phyloP scores from a whole-genome alignment of 2,113 vertebrate genomes.

The Typhlomys cinereus region DNA sequence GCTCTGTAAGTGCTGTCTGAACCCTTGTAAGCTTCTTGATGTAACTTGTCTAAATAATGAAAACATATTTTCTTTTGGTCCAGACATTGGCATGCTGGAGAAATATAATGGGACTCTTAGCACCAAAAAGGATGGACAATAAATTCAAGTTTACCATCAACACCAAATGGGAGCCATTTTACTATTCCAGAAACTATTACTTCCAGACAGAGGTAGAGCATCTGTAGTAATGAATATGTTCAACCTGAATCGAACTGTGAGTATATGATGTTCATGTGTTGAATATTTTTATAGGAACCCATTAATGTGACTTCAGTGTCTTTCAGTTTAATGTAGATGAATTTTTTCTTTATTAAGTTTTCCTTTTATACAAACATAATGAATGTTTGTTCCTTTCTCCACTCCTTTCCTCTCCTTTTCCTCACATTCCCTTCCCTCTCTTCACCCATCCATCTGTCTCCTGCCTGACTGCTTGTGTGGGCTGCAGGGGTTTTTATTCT shows the following conservation, averaged over 20 bases:
- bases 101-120: neutral
- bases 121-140: neutral
- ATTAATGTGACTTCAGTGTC: neutral
- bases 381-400: no score
- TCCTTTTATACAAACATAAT: no score
- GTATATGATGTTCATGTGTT: neutral
- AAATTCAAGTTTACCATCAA: conserved; percentile 47
- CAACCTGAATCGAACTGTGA: conserved; percentile 28
- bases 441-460: neutral
- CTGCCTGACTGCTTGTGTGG: no score
- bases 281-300: conserved; percentile 5
- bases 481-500: no score
- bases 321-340: neutral
- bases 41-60: neutral
- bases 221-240: conserved; percentile 35
- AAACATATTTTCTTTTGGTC: conserved; percentile 28
- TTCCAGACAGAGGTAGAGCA: conserved; percentile 19
- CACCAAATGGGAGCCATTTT: conserved; percentile 24
- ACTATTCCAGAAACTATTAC: conserved; percentile 49
- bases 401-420: no score
- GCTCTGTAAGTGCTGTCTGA: conserved; percentile 65
- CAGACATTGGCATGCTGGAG: neutral
- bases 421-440: neutral
- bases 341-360: no score
- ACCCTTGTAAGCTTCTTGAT: conserved; percentile 64